These are phyloP conservation scores for Nyctereutes procyonoides DNA, from an alignment of 2,113 vertebrate species.

Conservation along the genomic window DNA sequence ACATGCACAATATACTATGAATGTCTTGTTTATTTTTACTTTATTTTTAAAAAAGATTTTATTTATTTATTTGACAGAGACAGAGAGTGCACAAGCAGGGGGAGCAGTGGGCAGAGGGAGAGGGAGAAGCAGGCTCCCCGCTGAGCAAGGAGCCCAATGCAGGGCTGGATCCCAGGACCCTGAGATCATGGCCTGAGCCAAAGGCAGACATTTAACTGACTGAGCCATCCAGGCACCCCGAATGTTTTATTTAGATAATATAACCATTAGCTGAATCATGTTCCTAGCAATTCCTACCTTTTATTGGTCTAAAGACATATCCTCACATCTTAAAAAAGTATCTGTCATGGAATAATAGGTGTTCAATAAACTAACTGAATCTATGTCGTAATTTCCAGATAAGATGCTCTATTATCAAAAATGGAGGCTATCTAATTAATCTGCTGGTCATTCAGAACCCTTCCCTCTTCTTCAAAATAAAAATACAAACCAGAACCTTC, in stretches of 20 bases:
- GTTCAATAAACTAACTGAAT: constrained; percentile 17
- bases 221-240: too few relatives aligned
- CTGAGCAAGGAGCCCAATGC: too few relatives aligned
- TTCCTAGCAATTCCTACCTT: not conserved
- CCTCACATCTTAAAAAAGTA: not conserved
- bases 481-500: not conserved
- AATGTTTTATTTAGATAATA: not conserved
- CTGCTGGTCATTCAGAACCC: not conserved
- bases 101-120: too few relatives aligned
- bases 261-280: not conserved
- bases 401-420: not conserved
- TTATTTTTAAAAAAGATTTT: too few relatives aligned
- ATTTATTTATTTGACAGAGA: too few relatives aligned
- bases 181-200: too few relatives aligned
- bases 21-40: not conserved
- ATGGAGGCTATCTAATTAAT: not conserved
- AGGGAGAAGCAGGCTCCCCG: too few relatives aligned
- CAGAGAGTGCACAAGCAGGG: too few relatives aligned
- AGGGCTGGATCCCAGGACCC: too few relatives aligned
- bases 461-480: not conserved
- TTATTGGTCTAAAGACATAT: not conserved
- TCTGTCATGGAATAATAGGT: not conserved
- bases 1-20: not conserved
- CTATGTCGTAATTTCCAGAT: not conserved
- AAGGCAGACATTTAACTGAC: too few relatives aligned